Evolutionary conservation across 2,113 vertebrate species (phyloP).

Genomic region (Hemibagrus wyckioides): DNA sequence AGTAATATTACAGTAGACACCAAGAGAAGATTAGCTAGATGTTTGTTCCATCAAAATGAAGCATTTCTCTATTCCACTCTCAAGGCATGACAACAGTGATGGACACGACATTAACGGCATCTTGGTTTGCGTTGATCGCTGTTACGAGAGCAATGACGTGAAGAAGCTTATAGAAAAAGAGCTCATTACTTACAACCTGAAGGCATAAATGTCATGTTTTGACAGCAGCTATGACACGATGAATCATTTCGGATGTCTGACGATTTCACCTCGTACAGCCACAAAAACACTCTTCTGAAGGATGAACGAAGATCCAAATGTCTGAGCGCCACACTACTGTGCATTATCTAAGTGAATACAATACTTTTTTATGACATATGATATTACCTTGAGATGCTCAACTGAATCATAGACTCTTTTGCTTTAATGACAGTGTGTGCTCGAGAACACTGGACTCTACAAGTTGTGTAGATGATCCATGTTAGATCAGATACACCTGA

Average conservation of each 20-base stretch:
- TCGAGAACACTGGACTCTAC: not conserved
- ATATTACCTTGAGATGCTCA: not conserved
- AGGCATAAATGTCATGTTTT: conserved; percentile 1
- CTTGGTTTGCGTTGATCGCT: not conserved
- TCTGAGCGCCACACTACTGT: not conserved
- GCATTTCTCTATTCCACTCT: not conserved
- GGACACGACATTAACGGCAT: not conserved
- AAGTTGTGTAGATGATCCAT: not conserved
- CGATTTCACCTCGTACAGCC: not conserved
- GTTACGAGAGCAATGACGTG: not conserved
- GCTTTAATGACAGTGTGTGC: not conserved
- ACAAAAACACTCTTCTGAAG: not conserved
- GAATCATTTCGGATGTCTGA: not conserved
- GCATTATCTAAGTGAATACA: not conserved
- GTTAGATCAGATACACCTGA: not conserved
- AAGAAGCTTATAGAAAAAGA: not conserved
- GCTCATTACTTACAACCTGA: not conserved
- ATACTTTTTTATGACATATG: not conserved
- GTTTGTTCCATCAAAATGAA: no score
- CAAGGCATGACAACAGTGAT: not conserved
- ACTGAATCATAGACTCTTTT: not conserved
- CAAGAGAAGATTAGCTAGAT: not conserved
- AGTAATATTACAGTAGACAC: not conserved
- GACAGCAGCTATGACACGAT: not conserved
- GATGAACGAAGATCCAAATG: not conserved